phyloP scores from a whole-genome alignment of 2,113 vertebrate species.

The Ardeotis arabs region DNA sequence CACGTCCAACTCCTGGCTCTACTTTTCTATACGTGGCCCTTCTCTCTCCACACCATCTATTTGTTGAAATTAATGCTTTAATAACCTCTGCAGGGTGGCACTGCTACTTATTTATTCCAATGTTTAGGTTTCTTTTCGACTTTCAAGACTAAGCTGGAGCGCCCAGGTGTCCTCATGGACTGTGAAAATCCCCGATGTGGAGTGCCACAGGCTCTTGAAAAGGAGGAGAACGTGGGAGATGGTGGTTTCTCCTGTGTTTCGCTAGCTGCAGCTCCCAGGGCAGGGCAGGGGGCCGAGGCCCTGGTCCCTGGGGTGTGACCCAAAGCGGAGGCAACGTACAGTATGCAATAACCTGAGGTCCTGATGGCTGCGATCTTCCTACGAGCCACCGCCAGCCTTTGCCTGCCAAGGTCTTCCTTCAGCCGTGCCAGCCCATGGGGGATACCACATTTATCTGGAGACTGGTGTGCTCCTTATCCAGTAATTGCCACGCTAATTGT shows the following conservation, averaged over 20 bases:
- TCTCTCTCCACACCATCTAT: background rate
- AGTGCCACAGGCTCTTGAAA: background rate
- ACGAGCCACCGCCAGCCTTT: background rate
- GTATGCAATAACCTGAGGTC: background rate
- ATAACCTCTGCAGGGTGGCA: conserved; percentile 3
- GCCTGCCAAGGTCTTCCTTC: background rate
- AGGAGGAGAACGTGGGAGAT: background rate
- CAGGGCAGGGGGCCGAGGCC: background rate
- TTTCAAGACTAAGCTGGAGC: background rate
- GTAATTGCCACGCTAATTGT: background rate
- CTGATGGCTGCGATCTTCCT: background rate
- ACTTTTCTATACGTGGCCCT: background rate
- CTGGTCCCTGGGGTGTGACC: background rate
- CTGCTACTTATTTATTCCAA: conserved; percentile 3
- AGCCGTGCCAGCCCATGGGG: background rate
- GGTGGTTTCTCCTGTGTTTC: background rate
- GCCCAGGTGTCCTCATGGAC: background rate
- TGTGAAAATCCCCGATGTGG: background rate
- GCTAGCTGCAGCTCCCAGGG: background rate
- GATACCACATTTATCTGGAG: background rate
- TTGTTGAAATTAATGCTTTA: conserved; percentile 29
- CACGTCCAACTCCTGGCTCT: background rate
- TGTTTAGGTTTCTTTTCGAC: background rate
- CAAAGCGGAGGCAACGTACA: background rate
- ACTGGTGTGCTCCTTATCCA: rapidly evolving